Percentiles rank a stretch among this genome's conserved stretches.
phyloP scores from a whole-genome alignment of 1,140 invertebrate genomes.

The Drosophila watanabei region DNA sequence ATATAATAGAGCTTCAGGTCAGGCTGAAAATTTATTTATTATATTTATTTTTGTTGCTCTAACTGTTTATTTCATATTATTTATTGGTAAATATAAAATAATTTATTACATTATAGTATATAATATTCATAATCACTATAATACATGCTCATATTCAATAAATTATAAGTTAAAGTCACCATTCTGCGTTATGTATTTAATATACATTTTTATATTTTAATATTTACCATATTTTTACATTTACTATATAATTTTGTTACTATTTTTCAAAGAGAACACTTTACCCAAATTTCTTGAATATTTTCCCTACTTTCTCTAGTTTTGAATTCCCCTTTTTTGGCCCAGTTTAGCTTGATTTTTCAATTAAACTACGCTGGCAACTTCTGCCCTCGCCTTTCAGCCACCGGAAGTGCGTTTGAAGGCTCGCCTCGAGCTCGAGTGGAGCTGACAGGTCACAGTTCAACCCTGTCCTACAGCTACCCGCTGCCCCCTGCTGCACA shows the following conservation, averaged over 20 bases:
- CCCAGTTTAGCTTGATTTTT: not conserved
- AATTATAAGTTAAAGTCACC: too few species aligned
- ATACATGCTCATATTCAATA: too few species aligned
- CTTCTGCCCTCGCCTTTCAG: constrained; percentile 1
- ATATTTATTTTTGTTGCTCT: not conserved
- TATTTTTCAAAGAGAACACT: too few species aligned
- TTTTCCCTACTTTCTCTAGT: too few species aligned
- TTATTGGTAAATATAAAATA: not conserved
- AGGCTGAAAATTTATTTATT: not conserved
- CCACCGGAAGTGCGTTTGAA: constrained; percentile 23
- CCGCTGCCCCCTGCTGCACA: constrained; percentile 4
- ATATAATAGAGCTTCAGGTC: not conserved
- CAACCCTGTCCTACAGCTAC: not conserved
- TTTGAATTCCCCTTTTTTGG: not conserved
- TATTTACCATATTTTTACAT: not conserved
- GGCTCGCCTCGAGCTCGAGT: constrained; percentile 9
- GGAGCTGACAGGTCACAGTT: constrained; percentile 30
- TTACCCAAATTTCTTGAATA: not conserved
- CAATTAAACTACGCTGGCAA: constrained; percentile 7
- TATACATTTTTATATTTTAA: not conserved
- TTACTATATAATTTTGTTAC: not conserved
- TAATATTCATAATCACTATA: too few species aligned
- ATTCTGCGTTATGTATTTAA: not conserved
- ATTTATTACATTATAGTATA: too few species aligned
- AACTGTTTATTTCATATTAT: not conserved